Evolutionary conservation across 92 coral and sea anemone genomes (phyloP), one percentile per base, ranked within the genome.

Genomic region (Anthopleura xanthogrammica): DNA sequence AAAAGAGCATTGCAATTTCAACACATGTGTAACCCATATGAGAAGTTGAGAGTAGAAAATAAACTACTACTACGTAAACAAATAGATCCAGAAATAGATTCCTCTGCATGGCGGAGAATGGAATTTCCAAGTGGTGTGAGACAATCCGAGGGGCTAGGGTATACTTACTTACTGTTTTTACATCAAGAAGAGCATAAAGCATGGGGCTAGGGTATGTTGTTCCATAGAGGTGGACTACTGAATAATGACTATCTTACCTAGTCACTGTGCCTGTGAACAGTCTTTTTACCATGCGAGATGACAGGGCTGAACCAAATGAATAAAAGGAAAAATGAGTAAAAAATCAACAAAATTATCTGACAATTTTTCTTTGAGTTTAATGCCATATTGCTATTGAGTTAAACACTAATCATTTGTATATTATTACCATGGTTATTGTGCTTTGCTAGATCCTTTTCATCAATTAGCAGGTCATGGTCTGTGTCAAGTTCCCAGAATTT

Each of bases 401-500:
- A 6, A 77, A 50, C 9, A 5, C 1, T 3, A 13, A 7, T 9
- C 71, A 62, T 89, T 46, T 46, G 50, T 46, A 46, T 46, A 46
- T 46, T 9, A 46, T 46, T 46, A 93, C 98, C 98, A 83, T 95
- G 98, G 85, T 93, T 95, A 80, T 88, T 92, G 68, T 95, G 98
- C 79, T 95, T 92, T 64, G 89, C 83, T 50, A 95, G 91, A 75
- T 95, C 98, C 58, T 94, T 93, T 85, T 95, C 98, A 77, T 95
- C 98, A 77, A 95, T 93, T 83, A 95, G 60, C 64, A 95, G 85
- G 83, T 95, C 95, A 79, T 95, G 98, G 89, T 95, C 98, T 57
- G 98, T 77, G 80, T 95, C 98, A 62, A 95, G 94, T 79, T 95
- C 98, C 98, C 98, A 95, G 86, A 95, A 95, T 85, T 95, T 95